phyloP scores from a whole-genome alignment of 92 coral and sea anemone species.

The Phenganax stokvisi region DNA sequence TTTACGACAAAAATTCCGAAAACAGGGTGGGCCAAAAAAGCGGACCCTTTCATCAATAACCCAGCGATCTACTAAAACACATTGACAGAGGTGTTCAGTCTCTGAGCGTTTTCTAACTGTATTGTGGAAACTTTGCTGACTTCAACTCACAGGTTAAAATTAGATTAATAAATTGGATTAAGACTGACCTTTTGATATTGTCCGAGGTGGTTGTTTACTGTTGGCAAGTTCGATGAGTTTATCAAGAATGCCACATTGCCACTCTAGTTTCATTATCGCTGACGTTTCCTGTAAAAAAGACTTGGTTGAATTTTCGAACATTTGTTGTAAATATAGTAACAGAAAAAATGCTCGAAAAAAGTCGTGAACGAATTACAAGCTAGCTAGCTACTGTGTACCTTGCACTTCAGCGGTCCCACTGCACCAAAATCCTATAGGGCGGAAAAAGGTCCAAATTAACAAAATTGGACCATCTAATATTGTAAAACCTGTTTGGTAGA shows the following conservation, averaged over 20 bases:
- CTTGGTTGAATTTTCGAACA: too few species aligned
- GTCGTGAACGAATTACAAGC: neutral
- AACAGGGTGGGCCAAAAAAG: too few species aligned
- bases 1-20: too few species aligned
- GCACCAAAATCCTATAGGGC: conserved; percentile 74
- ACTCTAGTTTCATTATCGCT: conserved; percentile 69
- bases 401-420: conserved; percentile 87
- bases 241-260: conserved; percentile 73
- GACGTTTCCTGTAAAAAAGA: conserved; percentile 55
- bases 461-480: too few species aligned
- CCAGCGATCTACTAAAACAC: too few species aligned
- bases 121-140: too few species aligned
- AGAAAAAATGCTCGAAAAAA: neutral
- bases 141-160: neutral
- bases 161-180: neutral
- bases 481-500: neutral
- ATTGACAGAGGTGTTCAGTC: too few species aligned
- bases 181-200: conserved; percentile 36
- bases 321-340: too few species aligned
- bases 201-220: conserved; percentile 28
- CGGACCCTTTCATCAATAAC: too few species aligned
- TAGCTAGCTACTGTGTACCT: conserved; percentile 46
- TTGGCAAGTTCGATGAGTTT: conserved; percentile 58
- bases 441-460: neutral
- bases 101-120: too few species aligned